Evolutionary conservation across 2,888 invertebrate genomes (phyloP).

Genomic region (Branchipolynoe longqiensis): DNA sequence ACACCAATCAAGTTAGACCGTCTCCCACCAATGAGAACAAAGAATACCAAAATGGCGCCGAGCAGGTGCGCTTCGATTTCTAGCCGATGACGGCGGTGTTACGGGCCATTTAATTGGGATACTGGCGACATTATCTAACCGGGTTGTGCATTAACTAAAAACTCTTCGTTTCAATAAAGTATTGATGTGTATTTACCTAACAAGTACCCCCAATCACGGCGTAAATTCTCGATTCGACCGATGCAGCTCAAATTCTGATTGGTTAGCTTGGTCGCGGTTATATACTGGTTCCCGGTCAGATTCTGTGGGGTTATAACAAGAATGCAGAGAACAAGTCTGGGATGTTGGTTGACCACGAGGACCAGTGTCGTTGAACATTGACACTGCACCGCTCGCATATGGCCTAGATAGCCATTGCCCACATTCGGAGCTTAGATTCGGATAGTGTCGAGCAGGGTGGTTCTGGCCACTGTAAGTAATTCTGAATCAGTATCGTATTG

Average conservation of each 20-base stretch:
- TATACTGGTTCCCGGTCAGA: too few relatives aligned
- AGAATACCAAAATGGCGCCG: slow-evolving; percentile 61
- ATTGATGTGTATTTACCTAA: background rate
- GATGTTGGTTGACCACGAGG: too few relatives aligned
- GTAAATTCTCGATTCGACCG: background rate
- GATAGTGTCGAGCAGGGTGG: background rate
- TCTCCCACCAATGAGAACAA: slow-evolving; percentile 62
- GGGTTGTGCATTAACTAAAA: background rate
- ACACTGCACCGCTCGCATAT: too few relatives aligned
- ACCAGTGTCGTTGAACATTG: too few relatives aligned
- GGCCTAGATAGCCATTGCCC: too few relatives aligned
- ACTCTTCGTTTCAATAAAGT: background rate
- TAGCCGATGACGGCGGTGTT: too few relatives aligned
- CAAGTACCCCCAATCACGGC: background rate
- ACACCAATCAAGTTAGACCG: slow-evolving; percentile 59
- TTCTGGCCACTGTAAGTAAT: too few relatives aligned
- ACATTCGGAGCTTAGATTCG: background rate
- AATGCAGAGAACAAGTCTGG: too few relatives aligned
- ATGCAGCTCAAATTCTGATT: slow-evolving; percentile 7
- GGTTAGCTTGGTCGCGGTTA: too few relatives aligned
- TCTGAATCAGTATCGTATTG: too few relatives aligned
- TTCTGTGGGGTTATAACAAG: too few relatives aligned
- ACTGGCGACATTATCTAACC: background rate
- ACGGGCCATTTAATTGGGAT: background rate
- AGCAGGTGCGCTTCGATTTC: slow-evolving; percentile 53